These are phyloP conservation scores for Montipora cactus DNA, from an alignment of 64 coral and sea anemone genomes.

Conservation along the genomic window DNA sequence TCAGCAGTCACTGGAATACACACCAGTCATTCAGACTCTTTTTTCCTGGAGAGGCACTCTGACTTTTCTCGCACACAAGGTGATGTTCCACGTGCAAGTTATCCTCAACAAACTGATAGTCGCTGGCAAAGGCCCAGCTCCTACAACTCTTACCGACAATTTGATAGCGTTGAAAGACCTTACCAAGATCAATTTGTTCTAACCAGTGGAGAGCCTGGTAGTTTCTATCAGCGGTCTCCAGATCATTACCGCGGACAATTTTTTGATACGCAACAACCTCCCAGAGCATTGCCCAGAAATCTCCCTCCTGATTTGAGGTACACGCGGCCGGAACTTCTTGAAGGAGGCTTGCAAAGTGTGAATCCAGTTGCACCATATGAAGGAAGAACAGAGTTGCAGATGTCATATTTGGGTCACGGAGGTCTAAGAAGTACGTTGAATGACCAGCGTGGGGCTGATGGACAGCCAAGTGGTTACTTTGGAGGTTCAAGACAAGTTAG, in stretches of 20 bases:
- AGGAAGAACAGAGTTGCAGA: conserved; percentile 35
- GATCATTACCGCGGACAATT: conserved; percentile 17
- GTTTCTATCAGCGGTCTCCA: conserved; percentile 3
- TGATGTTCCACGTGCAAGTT: background rate
- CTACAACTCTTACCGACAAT: conserved; percentile 14
- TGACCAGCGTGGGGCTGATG: background rate
- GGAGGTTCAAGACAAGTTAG: background rate
- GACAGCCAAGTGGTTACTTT: background rate
- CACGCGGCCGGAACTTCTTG: background rate
- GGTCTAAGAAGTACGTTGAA: background rate
- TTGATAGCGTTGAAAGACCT: background rate
- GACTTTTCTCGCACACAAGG: background rate
- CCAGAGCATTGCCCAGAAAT: background rate
- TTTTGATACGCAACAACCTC: background rate
- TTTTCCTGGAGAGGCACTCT: background rate
- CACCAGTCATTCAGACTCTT: background rate
- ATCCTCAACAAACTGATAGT: conserved; percentile 3
- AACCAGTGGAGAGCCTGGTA: background rate
- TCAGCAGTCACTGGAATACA: background rate
- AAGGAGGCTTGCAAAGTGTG: background rate
- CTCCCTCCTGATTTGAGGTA: background rate
- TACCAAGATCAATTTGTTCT: conserved; percentile 20
- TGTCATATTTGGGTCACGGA: background rate
- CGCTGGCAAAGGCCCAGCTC: conserved; percentile 6
- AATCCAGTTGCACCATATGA: conserved; percentile 25